phyloP scores from a whole-genome alignment of 2,113 vertebrate species.

The Prunella himalayana region DNA sequence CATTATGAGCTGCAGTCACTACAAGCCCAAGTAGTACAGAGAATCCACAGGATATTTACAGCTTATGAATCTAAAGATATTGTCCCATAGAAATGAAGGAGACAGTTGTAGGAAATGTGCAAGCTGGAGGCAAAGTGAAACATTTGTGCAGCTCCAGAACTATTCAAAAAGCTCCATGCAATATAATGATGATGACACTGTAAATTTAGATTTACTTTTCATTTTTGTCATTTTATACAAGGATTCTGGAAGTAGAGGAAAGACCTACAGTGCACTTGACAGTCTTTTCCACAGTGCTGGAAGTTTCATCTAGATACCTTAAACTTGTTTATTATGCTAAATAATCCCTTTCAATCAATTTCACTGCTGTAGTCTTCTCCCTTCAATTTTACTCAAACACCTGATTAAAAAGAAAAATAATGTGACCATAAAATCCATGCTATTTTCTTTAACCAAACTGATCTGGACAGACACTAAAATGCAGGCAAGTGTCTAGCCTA shows the following conservation, averaged over 20 bases:
- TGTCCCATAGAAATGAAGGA: neutral
- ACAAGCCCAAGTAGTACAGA: neutral
- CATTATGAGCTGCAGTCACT: neutral
- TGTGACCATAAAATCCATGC: neutral
- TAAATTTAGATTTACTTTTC: neutral
- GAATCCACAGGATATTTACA: neutral
- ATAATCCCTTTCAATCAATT: neutral
- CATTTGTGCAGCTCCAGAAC: neutral
- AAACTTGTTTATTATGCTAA: neutral
- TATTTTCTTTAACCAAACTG: neutral
- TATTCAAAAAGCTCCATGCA: neutral
- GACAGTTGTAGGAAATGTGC: fast-evolving
- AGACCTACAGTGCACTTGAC: neutral
- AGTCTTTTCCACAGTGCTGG: neutral
- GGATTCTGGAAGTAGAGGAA: neutral
- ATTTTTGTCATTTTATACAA: neutral
- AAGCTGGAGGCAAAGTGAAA: neutral
- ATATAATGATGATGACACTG: neutral
- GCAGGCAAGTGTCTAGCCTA: neutral
- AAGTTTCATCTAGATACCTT: neutral
- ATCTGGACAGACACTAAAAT: neutral
- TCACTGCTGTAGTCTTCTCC: neutral
- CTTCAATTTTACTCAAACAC: neutral
- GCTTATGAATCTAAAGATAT: neutral
- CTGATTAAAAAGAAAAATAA: neutral